A percentile compares a stretch with the other conserved stretches of the same genome.
Evolutionary conservation across 92 coral and sea anemone genomes (phyloP).

Genomic region (Epizoanthus stellaris): DNA sequence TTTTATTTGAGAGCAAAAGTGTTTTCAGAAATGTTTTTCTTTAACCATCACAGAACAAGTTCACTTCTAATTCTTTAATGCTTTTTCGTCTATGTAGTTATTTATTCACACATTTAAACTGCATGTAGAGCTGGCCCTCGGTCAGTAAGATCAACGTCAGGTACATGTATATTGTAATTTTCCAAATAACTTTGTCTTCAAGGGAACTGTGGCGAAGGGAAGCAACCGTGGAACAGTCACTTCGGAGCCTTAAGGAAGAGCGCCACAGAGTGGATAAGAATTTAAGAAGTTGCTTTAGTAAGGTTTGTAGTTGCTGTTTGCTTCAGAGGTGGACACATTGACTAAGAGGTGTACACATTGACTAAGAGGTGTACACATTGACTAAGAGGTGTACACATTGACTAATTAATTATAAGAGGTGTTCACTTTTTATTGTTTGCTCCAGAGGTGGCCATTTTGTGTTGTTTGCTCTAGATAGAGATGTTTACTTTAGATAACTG

Average conservation of each 20-base stretch:
- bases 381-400: too few relatives aligned
- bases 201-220: conserved; percentile 96
- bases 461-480: too few relatives aligned
- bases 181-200: not conserved
- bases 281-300: conserved; percentile 80
- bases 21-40: too few relatives aligned
- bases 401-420: not conserved
- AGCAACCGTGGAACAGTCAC: conserved; percentile 86
- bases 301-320: conserved; percentile 55
- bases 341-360: too few relatives aligned
- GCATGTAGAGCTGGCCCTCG: not conserved
- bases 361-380: not conserved
- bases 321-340: not conserved
- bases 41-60: too few relatives aligned
- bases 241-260: conserved; percentile 83
- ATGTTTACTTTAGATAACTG: too few relatives aligned
- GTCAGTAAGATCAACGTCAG: not conserved
- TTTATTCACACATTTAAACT: not conserved
- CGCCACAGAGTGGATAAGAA: conserved; percentile 79
- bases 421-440: not conserved
- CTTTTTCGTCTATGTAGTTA: too few relatives aligned
- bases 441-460: not conserved
- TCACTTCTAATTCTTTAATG: too few relatives aligned
- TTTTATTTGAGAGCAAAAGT: too few relatives aligned
- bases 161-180: not conserved